These are phyloP conservation scores for Tragelaphus eurycerus DNA, from an alignment of 2,797 vertebrate species.

Conservation along the genomic window DNA sequence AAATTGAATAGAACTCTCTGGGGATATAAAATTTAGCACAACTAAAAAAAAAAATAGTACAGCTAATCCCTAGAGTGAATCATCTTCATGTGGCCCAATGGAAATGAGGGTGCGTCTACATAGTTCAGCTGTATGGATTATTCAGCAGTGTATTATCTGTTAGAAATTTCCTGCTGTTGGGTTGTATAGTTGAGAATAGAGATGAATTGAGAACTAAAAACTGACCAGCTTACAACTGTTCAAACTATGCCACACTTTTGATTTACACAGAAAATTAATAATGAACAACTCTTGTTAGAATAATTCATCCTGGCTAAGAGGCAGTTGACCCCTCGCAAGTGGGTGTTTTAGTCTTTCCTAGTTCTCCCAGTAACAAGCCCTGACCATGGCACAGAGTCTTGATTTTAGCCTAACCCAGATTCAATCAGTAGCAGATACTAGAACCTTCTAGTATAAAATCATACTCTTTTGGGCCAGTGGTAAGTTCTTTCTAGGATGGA, in stretches of 20 bases:
- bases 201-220: background rate
- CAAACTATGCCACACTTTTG: background rate
- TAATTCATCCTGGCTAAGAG: background rate
- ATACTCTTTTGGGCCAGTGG: background rate
- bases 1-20: conserved; percentile 37
- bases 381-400: background rate
- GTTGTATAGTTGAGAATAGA: background rate
- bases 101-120: background rate
- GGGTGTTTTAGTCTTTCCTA: background rate
- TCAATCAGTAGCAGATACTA: background rate
- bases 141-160: background rate
- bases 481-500: background rate
- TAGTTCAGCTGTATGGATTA: background rate
- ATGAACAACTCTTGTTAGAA: background rate
- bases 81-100: background rate
- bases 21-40: conserved; percentile 36
- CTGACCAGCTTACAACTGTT: background rate
- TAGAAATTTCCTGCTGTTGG: background rate
- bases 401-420: background rate
- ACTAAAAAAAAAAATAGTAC: background rate
- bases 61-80: conserved; percentile 41
- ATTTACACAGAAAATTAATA: background rate
- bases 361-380: background rate
- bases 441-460: background rate
- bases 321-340: background rate